Evolutionary conservation across 2,113 vertebrate species (phyloP).

Genomic region (Melanocharis versteri): DNA sequence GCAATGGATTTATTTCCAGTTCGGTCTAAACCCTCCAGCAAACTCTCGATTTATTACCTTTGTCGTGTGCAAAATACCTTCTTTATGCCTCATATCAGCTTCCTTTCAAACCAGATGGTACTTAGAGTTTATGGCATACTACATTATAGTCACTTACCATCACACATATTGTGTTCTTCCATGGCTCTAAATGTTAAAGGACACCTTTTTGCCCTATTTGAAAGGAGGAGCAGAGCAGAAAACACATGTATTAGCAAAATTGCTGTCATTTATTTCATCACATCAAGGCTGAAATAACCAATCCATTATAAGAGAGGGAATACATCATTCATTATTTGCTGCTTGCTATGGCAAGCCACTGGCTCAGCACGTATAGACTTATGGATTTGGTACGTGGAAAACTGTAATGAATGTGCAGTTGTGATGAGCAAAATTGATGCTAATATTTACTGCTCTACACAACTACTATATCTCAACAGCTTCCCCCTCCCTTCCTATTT

Average conservation of each 20-base stretch:
- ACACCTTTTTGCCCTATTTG: constrained; percentile 19
- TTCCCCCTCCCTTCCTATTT: background rate
- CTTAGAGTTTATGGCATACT: constrained; percentile 46
- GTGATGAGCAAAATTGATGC: background rate
- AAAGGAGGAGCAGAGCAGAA: background rate
- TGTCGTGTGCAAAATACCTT: constrained; percentile 1
- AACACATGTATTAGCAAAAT: constrained; percentile 52
- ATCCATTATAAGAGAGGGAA: constrained; percentile 10
- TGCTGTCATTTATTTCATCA: constrained; percentile 51
- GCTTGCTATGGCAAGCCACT: constrained; percentile 17
- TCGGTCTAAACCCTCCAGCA: constrained; percentile 8
- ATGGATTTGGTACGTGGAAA: background rate
- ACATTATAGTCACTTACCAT: constrained; percentile 41
- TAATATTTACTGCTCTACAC: background rate
- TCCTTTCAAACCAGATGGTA: constrained; percentile 25
- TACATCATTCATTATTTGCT: constrained; percentile 31
- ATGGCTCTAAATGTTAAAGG: constrained; percentile 34
- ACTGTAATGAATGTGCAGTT: background rate
- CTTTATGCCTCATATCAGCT: constrained; percentile 28
- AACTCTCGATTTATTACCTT: constrained; percentile 47
- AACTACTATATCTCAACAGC: background rate
- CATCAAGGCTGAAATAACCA: constrained; percentile 36
- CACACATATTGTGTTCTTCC: background rate
- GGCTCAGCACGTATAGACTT: background rate
- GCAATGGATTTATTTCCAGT: constrained; percentile 12